Conservation (phyloP, 2,888 invertebrate species). For the Tachina grossa region DNA sequence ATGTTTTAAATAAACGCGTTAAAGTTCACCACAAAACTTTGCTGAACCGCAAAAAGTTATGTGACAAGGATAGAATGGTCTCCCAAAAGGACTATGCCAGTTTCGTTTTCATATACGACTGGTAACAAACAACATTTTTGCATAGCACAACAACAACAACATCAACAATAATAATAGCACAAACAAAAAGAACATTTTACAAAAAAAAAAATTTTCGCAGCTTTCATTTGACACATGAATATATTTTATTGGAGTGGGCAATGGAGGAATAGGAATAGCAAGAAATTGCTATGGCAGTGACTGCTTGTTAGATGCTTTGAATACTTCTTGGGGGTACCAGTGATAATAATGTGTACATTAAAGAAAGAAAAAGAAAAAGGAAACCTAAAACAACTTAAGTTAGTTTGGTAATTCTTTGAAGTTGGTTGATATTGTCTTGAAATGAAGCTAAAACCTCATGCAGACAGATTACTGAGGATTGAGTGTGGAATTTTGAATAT, state of each 20-base stretch:
- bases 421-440: conserved; percentile 56
- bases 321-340: background rate
- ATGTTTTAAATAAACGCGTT: conserved; percentile 64
- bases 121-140: conserved; percentile 56
- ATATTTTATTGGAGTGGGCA: conserved; percentile 47
- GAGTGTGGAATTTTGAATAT: conserved; percentile 57
- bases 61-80: conserved; percentile 65
- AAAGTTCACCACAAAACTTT: conserved; percentile 64
- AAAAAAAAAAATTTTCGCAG: conserved; percentile 64
- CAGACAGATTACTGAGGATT: conserved; percentile 69
- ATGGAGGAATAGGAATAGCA: background rate
- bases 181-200: conserved; percentile 20
- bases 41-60: conserved; percentile 60
- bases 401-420: conserved; percentile 61
- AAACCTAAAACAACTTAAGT: conserved; percentile 59
- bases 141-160: conserved; percentile 46
- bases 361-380: background rate
- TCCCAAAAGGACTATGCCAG: conserved; percentile 62
- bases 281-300: background rate
- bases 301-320: conserved; percentile 8
- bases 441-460: conserved; percentile 60
- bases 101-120: conserved; percentile 61
- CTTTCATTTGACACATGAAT: conserved; percentile 65
- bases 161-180: conserved; percentile 12
- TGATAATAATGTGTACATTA: conserved; percentile 53